Conservation (phyloP, 2,797 vertebrate species). For the Ambastaia sidthimunki region DNA sequence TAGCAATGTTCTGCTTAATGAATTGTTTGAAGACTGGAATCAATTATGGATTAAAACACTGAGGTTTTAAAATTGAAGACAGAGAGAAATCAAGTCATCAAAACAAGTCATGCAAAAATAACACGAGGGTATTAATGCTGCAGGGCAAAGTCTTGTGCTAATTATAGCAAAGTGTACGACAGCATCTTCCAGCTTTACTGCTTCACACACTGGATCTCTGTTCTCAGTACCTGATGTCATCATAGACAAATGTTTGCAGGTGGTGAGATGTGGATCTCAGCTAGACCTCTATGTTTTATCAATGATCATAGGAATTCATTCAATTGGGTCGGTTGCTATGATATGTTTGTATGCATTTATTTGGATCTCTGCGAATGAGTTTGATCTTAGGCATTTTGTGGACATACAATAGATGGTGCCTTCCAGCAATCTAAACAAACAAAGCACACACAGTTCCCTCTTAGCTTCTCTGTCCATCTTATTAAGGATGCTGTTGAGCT, state of each 20-base stretch:
- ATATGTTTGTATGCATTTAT: too few species aligned
- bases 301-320: background rate
- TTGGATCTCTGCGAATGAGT: too few species aligned
- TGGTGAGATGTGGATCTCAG: slow-evolving; percentile 11
- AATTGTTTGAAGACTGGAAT: slow-evolving; percentile 6
- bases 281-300: background rate
- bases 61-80: background rate
- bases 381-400: too few species aligned
- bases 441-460: too few species aligned
- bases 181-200: background rate
- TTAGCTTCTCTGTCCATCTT: too few species aligned
- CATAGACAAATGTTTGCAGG: slow-evolving; percentile 3
- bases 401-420: too few species aligned
- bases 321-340: too few species aligned
- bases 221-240: background rate
- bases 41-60: background rate
- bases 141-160: background rate
- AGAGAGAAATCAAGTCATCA: slow-evolving; percentile 18
- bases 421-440: too few species aligned
- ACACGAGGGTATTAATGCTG: slow-evolving; percentile 11
- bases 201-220: slow-evolving; percentile 7
- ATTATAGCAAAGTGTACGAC: background rate
- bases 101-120: slow-evolving; percentile 15
- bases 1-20: slow-evolving; percentile 21
- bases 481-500: too few species aligned